Base-by-base conservation (phyloP, 2,888 invertebrate species). In the Cheilosia impressa region DNA sequence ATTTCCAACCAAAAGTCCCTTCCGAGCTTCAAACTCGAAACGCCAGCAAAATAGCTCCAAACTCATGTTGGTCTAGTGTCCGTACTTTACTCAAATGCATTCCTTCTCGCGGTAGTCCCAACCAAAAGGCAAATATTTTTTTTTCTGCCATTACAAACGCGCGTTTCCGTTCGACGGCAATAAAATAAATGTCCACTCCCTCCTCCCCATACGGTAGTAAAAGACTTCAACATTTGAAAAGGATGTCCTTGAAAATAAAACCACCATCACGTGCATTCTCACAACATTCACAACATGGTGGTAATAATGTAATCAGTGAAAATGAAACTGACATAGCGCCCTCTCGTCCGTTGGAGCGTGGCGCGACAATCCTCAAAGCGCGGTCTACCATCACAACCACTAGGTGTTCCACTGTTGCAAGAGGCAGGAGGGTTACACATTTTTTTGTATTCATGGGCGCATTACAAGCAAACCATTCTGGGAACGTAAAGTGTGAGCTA, bases 161-260 rank as follows among this genome's bases (percentile, higher is more conserved):
- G 38, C 68, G 31, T 75, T 73, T 79, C 83, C 83, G 75, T 65
- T 75, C 69, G 52, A 10, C 52, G 73, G 63, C 50, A 63, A 69
- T 83, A 79, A 83, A 79, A 68, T 78, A 83, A 79, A 69, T 79
- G 66, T 43, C 4, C 6, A 58, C 52, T 43, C 43, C 9, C 15
- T 27, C 7, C 22, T 50, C n/a, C 31, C 24, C 4, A 27, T 47
- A 41, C 41, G 31, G 47, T 24, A 38, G 24, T 57, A 58, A 57
- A 58, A 85, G 80, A 68, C 72, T 81, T 85, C 76, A 72, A 45
- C 69, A 85, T 76, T 85, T 85, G 85, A 85, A 81, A 77, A 85
- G 85, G 85, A 85, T 85, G 85, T 85, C 85, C 85, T 85, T 85
- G 85, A 85, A 85, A 85, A 85, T 81, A 81, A 85, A 81, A 85